These are phyloP conservation scores for Entomyzon cyanotis DNA, from an alignment of 2,113 vertebrate genomes.

Conservation along the genomic window DNA sequence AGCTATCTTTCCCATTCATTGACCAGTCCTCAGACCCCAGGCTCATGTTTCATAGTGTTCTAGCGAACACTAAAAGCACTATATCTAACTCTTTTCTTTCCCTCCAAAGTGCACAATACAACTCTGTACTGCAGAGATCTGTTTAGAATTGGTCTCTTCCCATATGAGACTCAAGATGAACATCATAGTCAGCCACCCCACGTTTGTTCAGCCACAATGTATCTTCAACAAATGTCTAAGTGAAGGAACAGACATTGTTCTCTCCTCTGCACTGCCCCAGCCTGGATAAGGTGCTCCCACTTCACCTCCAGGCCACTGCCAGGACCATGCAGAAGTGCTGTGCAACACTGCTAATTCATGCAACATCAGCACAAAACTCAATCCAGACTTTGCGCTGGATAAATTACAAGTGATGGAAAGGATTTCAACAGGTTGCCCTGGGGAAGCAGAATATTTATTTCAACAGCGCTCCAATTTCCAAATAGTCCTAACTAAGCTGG, in stretches of 20 bases:
- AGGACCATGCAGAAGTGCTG: background rate
- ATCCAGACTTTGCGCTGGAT: background rate
- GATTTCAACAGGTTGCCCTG: constrained; percentile 5
- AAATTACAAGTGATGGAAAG: constrained; percentile 39
- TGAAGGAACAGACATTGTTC: background rate
- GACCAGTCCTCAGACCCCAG: background rate
- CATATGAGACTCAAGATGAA: background rate
- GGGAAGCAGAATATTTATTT: constrained; percentile 58
- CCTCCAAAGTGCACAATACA: background rate
- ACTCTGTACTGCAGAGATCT: background rate
- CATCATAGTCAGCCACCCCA: background rate
- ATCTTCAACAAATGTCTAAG: background rate
- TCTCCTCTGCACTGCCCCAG: background rate
- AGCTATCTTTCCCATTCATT: background rate
- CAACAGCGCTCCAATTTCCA: constrained; percentile 11
- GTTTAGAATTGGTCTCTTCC: background rate
- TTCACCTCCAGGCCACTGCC: background rate
- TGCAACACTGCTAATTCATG: background rate
- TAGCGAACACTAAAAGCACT: background rate
- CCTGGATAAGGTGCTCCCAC: background rate
- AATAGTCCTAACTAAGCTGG: background rate
- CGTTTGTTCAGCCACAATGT: background rate
- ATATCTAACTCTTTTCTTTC: background rate
- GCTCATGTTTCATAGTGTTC: background rate
- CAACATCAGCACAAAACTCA: constrained; percentile 20